These are phyloP conservation scores for Hypercompe scribonia DNA, from an alignment of 2,888 invertebrate genomes.

Conservation along the genomic window DNA sequence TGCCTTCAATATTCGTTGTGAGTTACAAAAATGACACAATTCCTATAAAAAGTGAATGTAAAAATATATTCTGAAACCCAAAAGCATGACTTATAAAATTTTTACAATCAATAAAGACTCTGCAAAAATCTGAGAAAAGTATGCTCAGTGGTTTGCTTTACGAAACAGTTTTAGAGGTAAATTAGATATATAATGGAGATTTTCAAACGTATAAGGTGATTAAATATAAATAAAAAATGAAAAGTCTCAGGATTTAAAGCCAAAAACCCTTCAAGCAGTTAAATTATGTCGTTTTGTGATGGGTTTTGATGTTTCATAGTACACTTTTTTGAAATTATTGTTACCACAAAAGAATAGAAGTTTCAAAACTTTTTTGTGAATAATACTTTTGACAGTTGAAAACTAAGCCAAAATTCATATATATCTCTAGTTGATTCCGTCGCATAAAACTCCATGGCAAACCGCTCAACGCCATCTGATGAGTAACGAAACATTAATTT, in stretches of 20 bases:
- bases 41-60: not conserved
- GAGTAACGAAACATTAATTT: not conserved
- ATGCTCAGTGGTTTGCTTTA: too few species aligned
- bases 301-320: not conserved
- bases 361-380: not conserved
- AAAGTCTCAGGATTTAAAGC: too few species aligned
- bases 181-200: too few species aligned
- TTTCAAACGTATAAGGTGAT: too few species aligned
- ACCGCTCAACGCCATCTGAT: not conserved
- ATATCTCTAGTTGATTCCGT: not conserved
- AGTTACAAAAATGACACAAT: not conserved
- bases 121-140: too few species aligned
- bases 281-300: not conserved
- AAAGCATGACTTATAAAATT: too few species aligned
- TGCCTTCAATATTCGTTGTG: not conserved
- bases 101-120: too few species aligned
- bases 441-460: not conserved
- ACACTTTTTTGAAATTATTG: too few species aligned
- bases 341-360: too few species aligned
- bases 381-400: not conserved
- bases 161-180: too few species aligned
- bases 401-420: not conserved
- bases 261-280: too few species aligned
- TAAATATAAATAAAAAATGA: too few species aligned
- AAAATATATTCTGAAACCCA: not conserved